phyloP scores from a whole-genome alignment of 37 sponge, comb jelly and placozoan species.

The Aplysina aerophoba region DNA sequence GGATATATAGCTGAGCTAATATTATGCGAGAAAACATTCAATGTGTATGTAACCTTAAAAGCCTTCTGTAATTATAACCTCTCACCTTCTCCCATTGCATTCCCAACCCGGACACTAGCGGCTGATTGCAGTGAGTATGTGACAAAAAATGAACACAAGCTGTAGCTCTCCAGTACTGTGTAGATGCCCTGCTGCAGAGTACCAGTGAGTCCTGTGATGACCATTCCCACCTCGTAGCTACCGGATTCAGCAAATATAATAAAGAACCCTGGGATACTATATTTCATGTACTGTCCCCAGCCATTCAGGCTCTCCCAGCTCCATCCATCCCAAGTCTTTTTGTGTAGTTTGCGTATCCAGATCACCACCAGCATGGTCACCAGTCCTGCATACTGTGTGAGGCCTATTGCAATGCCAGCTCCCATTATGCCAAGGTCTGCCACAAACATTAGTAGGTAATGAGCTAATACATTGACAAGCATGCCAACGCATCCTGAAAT shows the following conservation, averaged over 20 bases:
- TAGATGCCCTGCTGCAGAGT: slow-evolving; percentile 6
- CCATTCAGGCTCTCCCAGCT: slow-evolving; percentile 62
- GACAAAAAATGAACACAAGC: slow-evolving; percentile 66
- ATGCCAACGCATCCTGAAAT: slow-evolving; percentile 1
- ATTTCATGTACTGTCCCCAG: slow-evolving; percentile 56
- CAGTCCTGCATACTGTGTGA: background rate
- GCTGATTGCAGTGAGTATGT: slow-evolving; percentile 28
- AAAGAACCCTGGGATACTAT: slow-evolving; percentile 55
- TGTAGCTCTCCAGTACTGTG: background rate
- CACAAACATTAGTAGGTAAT: slow-evolving; percentile 43
- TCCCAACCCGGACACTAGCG: slow-evolving; percentile 56
- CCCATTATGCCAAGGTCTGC: slow-evolving; percentile 35
- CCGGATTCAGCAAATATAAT: slow-evolving; percentile 16
- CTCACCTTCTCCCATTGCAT: slow-evolving; percentile 59
- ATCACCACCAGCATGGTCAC: slow-evolving; percentile 39
- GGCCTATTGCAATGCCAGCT: slow-evolving; percentile 22
- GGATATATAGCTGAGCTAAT: too few relatives aligned
- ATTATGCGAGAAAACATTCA: too few relatives aligned
- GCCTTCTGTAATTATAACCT: too few relatives aligned
- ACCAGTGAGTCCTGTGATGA: slow-evolving; percentile 2
- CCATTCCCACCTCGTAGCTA: slow-evolving; percentile 1
- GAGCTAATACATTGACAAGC: slow-evolving; percentile 34
- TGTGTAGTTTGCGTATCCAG: slow-evolving; percentile 47
- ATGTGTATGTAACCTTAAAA: too few relatives aligned
- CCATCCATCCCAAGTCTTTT: slow-evolving; percentile 73